phyloP scores from a whole-genome alignment of 2,888 invertebrate genomes.

The Drosophila barbarae region DNA sequence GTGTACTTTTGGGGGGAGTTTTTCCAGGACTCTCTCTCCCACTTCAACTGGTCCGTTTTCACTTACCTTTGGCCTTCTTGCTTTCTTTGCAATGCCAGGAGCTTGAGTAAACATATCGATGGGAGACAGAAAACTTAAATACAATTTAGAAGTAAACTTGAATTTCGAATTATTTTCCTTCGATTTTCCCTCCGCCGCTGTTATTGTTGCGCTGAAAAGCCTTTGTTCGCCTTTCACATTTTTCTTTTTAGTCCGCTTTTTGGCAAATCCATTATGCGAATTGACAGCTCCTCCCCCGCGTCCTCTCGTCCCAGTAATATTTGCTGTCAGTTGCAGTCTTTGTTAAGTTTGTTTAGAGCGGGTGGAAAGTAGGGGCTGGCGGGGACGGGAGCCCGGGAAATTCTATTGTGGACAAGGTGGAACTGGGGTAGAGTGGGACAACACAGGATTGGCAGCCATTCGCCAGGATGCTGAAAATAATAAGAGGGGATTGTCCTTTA shows the following conservation, averaged over 20 bases:
- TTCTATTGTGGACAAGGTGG: constrained; percentile 36
- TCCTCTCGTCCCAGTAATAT: constrained; percentile 70
- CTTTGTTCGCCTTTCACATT: constrained; percentile 67
- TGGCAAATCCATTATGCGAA: constrained; percentile 79
- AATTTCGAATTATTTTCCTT: constrained; percentile 43
- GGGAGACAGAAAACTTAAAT: constrained; percentile 55
- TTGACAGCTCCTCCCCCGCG: constrained; percentile 73
- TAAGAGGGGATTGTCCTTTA: constrained; percentile 10
- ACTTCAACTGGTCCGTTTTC: constrained; percentile 7
- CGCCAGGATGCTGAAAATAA: constrained; percentile 11
- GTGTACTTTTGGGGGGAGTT: constrained; percentile 15
- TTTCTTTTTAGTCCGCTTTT: constrained; percentile 52
- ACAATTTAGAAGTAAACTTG: constrained; percentile 58
- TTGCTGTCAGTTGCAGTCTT: constrained; percentile 79
- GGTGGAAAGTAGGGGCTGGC: constrained; percentile 13
- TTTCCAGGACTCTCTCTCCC: background rate
- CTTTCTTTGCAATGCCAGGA: constrained; percentile 14
- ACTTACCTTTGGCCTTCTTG: constrained; percentile 30
- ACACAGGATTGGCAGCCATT: constrained; percentile 14
- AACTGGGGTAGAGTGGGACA: constrained; percentile 17
- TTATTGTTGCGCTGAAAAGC: constrained; percentile 45
- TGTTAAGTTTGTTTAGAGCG: constrained; percentile 58
- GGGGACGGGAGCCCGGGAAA: constrained; percentile 13
- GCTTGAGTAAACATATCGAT: constrained; percentile 49
- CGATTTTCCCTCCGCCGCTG: constrained; percentile 19